These are phyloP conservation scores for Lordiphosa stackelbergi DNA, from an alignment of 1,140 invertebrate genomes.

Conservation along the genomic window DNA sequence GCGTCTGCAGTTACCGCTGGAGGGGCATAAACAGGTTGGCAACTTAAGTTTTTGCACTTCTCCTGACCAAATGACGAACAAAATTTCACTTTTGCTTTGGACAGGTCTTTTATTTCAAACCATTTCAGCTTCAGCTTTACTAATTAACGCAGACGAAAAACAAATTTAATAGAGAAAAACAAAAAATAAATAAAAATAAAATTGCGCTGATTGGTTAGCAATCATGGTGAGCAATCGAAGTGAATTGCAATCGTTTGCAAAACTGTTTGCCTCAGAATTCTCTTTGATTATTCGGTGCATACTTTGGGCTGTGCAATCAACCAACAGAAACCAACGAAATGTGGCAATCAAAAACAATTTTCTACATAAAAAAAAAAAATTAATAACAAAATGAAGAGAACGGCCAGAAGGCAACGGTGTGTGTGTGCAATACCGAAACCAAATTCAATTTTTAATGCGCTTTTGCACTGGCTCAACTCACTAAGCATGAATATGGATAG, in stretches of 20 bases:
- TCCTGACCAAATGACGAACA: constrained; percentile 9
- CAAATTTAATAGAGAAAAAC: constrained; percentile 22
- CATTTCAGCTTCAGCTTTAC: constrained; percentile 25
- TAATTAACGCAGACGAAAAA: constrained; percentile 49
- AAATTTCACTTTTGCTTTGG: constrained; percentile 67
- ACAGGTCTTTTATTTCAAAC: constrained; percentile 3
- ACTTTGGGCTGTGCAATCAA: constrained; percentile 9
- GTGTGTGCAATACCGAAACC: constrained; percentile 62
- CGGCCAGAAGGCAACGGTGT: background rate
- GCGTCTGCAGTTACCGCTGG: too few relatives aligned
- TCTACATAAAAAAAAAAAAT: constrained; percentile 5
- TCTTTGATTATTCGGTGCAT: constrained; percentile 4
- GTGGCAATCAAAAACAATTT: constrained; percentile 17
- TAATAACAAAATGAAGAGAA: constrained; percentile 20
- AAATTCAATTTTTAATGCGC: constrained; percentile 60
- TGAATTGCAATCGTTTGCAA: background rate
- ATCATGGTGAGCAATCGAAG: constrained; percentile 4
- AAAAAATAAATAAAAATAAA: constrained; percentile 14
- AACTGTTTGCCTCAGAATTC: constrained; percentile 9
- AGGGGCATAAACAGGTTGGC: too few relatives aligned
- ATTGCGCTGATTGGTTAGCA: constrained; percentile 2
- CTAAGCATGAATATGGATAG: constrained; percentile 45
- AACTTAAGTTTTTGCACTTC: background rate
- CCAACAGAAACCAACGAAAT: constrained; percentile 3
- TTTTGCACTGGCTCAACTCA: constrained; percentile 42